Base-by-base conservation (phyloP, 2,888 invertebrate genomes). In the Ectemnius cavifrons region DNA sequence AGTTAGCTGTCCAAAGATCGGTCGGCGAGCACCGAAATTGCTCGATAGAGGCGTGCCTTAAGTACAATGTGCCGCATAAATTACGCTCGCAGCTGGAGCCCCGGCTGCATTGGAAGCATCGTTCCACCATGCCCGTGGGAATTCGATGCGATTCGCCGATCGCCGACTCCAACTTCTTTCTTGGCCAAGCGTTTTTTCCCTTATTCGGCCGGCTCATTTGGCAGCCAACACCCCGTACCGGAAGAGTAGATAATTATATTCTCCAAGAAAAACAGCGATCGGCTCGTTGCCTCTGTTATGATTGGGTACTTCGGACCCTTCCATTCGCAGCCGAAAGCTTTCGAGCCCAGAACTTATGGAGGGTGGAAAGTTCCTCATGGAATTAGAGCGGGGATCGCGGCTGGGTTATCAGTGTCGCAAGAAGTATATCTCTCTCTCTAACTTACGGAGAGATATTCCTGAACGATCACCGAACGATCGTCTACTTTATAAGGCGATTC, bases 401-500 rank as follows among this genome's bases (percentile, higher is more conserved):
- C 1, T 37, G 6, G 37, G 56, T 57, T 67, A 64, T 46, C 64
- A 67, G 67, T 64, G 56, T 62, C 62, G 14, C 49, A 18, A 18
- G 60, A 16, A 67, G 23, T 67, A 27, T 47, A 11, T 11, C 37
- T 37, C 37, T 37, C 37, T 8, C 37, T 37, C 8, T 37, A 37
- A 8, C 37, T 37, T 8, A 8, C 37, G 0, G 37, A 6, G 37
- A 37, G 37, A 37, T 37, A 37, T 37, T 37, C 37, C 37, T 37
- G 37, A 37, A 37, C 37, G 37, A 37, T 37, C 37, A 37, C 37
- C 37, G 52, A 67, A 63, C 61, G 71, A 74, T 72, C 49, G 65
- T 14, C 73, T 63, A 79, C 66, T 79, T 82, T 76, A 69, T 81
- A 82, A 78, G 64, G 73, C 76, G 76, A 82, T 80, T 82, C 73